Base-by-base conservation (phyloP, 2,113 vertebrate species). In the Salminus brasiliensis region DNA sequence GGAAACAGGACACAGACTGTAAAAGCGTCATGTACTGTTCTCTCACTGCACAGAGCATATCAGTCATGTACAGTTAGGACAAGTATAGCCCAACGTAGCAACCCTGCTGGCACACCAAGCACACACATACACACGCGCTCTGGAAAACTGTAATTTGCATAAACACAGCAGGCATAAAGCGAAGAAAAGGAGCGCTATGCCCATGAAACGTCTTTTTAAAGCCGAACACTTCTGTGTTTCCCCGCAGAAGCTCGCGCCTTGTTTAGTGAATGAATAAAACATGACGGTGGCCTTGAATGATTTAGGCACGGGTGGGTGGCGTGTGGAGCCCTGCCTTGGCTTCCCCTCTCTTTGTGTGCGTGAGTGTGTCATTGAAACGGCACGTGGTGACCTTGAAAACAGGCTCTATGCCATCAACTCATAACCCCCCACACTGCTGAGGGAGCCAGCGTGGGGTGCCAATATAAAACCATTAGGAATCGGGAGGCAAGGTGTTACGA, bases 361-460 rank as follows among this genome's bases (percentile, higher is more conserved):
- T 30, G 39, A 41, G 39, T 12, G 6, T 65, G 79, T 82, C 79
- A 84, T 71, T 82, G 73, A 82, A 71, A 82, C 53, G 13, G 73
- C 70, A 77, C 36, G 78, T 32, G 18, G 71, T 84, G 72, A 86
- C 82, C 85, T 82, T 86, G 73, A 78, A 70, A 75, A 74, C 41
- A 77, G 79, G 81, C 78, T 68, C 66, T 45, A 15, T 65, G 34
- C 68, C 70, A 55, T 30, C 59, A 74, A 55, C 70, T 67, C 74
- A 32, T 66, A 72, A 71, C 36, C 45, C 43, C 67, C 32, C 43
- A 57, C 63, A 60, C n/a, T 71, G 66, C 76, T 72, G 57, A 79
- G 47, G 62, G 53, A 53, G 41, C 41, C 11, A 34, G 27, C n/a
- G 59, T 36, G 62, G 77, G 66, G 76, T 30, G 43, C 53, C 70